These are phyloP conservation scores for Hemistola chrysoprasaria DNA, from an alignment of 2,888 invertebrate genomes.

Conservation along the genomic window DNA sequence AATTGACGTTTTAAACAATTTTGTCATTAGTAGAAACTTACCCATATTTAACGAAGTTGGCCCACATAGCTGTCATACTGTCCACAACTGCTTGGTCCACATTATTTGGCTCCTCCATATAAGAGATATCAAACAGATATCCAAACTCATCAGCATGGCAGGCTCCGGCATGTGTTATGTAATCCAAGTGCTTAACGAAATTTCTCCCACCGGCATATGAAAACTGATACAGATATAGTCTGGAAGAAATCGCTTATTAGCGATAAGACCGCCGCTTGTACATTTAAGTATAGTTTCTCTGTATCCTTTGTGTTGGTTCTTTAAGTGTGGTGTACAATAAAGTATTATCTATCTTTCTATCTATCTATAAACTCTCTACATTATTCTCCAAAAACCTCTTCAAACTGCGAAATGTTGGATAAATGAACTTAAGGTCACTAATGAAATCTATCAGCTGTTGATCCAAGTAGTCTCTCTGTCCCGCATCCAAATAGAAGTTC, in stretches of 20 bases:
- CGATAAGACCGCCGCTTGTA: no score
- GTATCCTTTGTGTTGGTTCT: no score
- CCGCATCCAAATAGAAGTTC: conserved; percentile 40
- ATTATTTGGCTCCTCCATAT: conserved; percentile 22
- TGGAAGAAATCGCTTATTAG: no score
- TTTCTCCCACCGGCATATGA: conserved; percentile 42
- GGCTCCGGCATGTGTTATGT: conserved; percentile 36
- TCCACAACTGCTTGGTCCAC: conserved; percentile 41
- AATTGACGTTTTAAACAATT: no score
- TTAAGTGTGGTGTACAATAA: no score
- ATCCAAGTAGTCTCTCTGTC: conserved; percentile 23
- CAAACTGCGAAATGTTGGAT: conserved; percentile 37
- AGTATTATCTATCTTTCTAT: no score
- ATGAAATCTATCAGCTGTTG: conserved; percentile 31
- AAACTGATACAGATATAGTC: conserved; percentile 44
- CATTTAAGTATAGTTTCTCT: no score
- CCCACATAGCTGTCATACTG: conserved; percentile 36
- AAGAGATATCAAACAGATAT: conserved; percentile 41
- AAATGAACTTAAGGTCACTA: conserved; percentile 38
- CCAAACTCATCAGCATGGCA: conserved; percentile 45
- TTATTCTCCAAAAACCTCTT: conserved; percentile 32
- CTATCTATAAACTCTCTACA: conserved; percentile 32
- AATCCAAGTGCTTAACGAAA: conserved; percentile 26
- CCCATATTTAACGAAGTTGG: conserved; percentile 47
- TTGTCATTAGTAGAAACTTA: no score